These are phyloP conservation scores for Parochlus steinenii DNA, from an alignment of 2,888 invertebrate genomes.

Conservation along the genomic window DNA sequence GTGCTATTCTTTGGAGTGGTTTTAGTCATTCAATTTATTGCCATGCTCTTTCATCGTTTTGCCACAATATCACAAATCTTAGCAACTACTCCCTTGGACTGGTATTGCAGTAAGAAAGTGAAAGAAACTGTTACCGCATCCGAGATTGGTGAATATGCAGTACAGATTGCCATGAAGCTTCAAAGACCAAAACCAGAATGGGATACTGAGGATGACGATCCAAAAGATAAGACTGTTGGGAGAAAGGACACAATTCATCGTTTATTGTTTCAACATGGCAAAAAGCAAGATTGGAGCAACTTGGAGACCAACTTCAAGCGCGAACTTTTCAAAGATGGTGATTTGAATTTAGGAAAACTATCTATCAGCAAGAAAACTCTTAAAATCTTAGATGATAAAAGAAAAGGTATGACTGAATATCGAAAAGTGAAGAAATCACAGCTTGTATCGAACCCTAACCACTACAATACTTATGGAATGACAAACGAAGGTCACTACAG, in stretches of 20 bases:
- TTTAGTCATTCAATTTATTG: conserved; percentile 51
- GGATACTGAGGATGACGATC: conserved; percentile 23
- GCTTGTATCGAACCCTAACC: neutral
- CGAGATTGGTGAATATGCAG: conserved; percentile 39
- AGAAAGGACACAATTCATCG: conserved; percentile 26
- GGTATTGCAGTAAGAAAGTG: conserved; percentile 17
- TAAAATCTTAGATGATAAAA: conserved; percentile 15
- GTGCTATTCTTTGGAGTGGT: conserved; percentile 53
- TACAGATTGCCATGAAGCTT: conserved; percentile 40
- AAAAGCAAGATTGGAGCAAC: conserved; percentile 24
- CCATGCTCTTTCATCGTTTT: conserved; percentile 60
- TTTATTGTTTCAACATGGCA: conserved; percentile 22
- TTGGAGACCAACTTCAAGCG: conserved; percentile 27
- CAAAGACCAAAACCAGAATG: conserved; percentile 30
- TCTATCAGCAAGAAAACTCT: conserved; percentile 26
- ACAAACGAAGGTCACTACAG: conserved; percentile 6
- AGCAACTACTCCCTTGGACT: conserved; percentile 44
- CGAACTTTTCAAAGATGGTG: conserved; percentile 23
- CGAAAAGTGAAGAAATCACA: neutral
- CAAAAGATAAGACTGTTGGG: conserved; percentile 17
- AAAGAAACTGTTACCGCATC: conserved; percentile 33
- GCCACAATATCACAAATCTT: conserved; percentile 58
- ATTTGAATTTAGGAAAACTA: conserved; percentile 22
- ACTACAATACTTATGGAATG: too few relatives aligned
- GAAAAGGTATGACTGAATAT: conserved; percentile 11